phyloP scores from a whole-genome alignment of 2,113 vertebrate genomes.

The Oreotrochilus melanogaster region DNA sequence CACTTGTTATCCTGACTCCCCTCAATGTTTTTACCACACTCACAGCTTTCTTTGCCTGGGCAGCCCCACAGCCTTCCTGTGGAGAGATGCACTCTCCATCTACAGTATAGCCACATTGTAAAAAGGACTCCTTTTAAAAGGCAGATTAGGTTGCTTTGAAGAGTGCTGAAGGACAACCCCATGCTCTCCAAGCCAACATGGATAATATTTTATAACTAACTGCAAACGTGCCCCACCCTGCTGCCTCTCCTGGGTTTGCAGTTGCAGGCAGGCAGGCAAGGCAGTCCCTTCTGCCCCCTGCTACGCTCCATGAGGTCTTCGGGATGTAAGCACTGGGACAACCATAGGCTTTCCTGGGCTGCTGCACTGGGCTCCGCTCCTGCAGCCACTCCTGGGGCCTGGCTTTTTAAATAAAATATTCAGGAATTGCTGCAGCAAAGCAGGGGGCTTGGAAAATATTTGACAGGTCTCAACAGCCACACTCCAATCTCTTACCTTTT shows the following conservation, averaged over 20 bases:
- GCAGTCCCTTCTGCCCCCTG: not conserved
- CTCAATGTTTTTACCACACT: not conserved
- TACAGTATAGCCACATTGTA: not conserved
- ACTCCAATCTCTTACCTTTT: not conserved
- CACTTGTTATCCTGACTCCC: not conserved
- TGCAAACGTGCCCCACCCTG: not conserved
- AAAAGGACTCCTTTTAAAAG: not conserved
- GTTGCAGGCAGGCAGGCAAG: not conserved
- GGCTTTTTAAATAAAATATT: not conserved
- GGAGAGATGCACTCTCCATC: not conserved
- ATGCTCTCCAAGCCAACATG: not conserved
- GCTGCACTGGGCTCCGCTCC: not conserved
- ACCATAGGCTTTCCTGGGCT: not conserved
- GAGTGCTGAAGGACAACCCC: not conserved
- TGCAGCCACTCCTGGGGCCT: not conserved
- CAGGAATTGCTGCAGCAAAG: not conserved
- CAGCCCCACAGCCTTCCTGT: not conserved
- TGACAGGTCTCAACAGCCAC: not conserved
- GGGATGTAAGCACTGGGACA: accelerated
- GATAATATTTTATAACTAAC: not conserved
- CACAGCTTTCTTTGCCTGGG: not conserved
- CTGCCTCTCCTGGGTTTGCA: not conserved
- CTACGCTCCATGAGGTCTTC: accelerated
- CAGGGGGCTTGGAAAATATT: not conserved
- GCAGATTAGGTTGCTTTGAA: not conserved